Base-by-base conservation (phyloP, 2,888 invertebrate species). In the Oxytorus armatus region DNA sequence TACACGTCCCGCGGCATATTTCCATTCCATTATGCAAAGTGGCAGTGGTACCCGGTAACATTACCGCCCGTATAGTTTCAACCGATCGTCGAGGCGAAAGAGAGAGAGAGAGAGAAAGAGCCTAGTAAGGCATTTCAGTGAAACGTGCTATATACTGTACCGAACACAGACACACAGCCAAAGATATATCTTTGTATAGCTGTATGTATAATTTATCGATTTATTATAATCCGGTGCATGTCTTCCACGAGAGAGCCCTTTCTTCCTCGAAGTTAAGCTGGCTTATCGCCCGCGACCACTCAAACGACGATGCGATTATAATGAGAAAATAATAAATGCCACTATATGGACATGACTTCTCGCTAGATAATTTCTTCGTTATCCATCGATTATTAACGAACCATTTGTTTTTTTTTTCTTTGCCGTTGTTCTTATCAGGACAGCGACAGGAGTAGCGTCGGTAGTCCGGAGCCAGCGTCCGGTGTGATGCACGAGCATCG, bases 21-120 rank as follows among this genome's bases (percentile, higher is more conserved):
- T 90, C 90, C 90, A 90, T 90, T 88, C 86, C 88, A 90, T 90
- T 90, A 90, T 90, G 90, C 88, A 90, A 90, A 90, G 89, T 85
- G 88, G 88, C 85, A 70, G 73, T 65, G 73, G 88, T 85, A 85
- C 29, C 85, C 86, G 86, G 86, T 86, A 87, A 87, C 89, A 87
- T 87, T 86, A 86, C 86, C 86, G 83, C 70, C 82, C 69, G 57
- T 72, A 77, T 70, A 79, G 81, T 69, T 78, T 76, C 76, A 69
- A 77, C 77, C 69, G 74, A 81, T 81, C 55, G 66, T 36, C 47
- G 36, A 47, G 42, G 47, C n/a, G n/a, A n/a, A n/a, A n/a, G n/a
- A n/a, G n/a, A n/a, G n/a, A n/a, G n/a, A n/a, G n/a, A n/a, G n/a
- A n/a, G n/a, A n/a, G n/a, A 36, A 39, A 72, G 25, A 36, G 72